Base-by-base conservation (phyloP, 2,113 vertebrate genomes). In the Ptilorrhoa leucosticta region DNA sequence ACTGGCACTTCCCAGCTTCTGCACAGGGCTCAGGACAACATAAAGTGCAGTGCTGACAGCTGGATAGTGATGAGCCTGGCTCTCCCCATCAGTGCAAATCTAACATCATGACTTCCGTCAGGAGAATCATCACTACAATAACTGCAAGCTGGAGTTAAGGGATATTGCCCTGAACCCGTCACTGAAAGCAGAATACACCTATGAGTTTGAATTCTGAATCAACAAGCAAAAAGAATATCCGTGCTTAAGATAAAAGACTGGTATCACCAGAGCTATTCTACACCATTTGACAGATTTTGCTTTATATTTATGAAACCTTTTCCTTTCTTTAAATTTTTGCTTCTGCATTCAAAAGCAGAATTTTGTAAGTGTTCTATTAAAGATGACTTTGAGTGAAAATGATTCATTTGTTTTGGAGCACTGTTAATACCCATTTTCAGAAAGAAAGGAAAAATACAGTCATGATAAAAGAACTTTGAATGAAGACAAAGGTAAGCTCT, bases 361-460 rank as follows among this genome's bases (percentile, higher is more conserved):
- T 54, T 83, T 48, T 35, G 3, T 33, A 73, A 11, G 75, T 68
- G 19, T 50, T 58, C 27, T 56, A 33, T 35, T 83, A 48, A 88
- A 90, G 37, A 68, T 30, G 40, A 88, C 18, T 77, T 88, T 28
- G 75, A 80, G 15, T 66, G 33, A 78, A 88, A 95, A 83, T 42
- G 3, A 77, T 80, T 73, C 58, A 50, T 90, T 94, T 83, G 30
- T 61, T 94, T 80, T 44, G n/a, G 30, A 86, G 39, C 27, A 70
- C 54, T 9, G 11, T 35, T 61, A 83, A 79, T 50, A 76, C 15
- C 42, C 8, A 15, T 69, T 95, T 90, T 37, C 27, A 77, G 66
- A 76, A 93, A 90, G 54, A 83, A 56, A 54, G 64, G 89, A 94
- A 93, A 95, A 93, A 60, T 58, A 81, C 54, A 69, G 79, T 66